Evolutionary conservation across 1,140 invertebrate species (phyloP).

Genomic region (Atta colombica): DNA sequence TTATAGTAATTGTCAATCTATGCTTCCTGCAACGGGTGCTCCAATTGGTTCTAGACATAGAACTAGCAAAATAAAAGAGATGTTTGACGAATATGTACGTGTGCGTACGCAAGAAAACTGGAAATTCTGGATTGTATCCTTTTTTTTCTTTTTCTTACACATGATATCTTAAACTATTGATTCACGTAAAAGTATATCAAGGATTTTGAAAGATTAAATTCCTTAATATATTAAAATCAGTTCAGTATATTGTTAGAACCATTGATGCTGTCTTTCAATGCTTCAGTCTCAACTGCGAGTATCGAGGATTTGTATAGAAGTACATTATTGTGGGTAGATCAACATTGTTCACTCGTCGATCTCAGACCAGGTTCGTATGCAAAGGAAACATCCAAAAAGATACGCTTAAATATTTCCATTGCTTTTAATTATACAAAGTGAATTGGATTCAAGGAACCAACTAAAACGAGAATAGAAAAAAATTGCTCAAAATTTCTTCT

Average conservation of each 20-base stretch:
- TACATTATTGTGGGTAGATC: slow-evolving; percentile 97
- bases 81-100: slow-evolving; percentile 97
- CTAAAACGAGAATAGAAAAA: neutral
- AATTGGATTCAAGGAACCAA: neutral
- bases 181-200: neutral
- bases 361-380: slow-evolving; percentile 93
- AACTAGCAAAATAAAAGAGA: slow-evolving; percentile 97
- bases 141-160: slow-evolving; percentile 70
- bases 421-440: neutral
- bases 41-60: slow-evolving; percentile 94
- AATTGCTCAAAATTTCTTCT: neutral
- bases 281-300: slow-evolving; percentile 95
- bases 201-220: slow-evolving; percentile 68
- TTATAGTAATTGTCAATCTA: slow-evolving; percentile 95
- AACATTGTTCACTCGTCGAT: slow-evolving; percentile 97
- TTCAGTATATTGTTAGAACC: slow-evolving; percentile 96
- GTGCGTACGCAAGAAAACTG: slow-evolving; percentile 95
- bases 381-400: neutral
- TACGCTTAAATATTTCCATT: neutral
- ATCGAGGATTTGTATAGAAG: slow-evolving; percentile 97
- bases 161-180: neutral
- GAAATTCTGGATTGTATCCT: slow-evolving; percentile 99
- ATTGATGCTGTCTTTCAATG: slow-evolving; percentile 95
- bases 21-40: slow-evolving; percentile 97
- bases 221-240: slow-evolving; percentile 87